A percentile compares a stretch with the other conserved stretches of the same genome.
phyloP scores from a whole-genome alignment of 2,888 invertebrate genomes.

The Harpalus rufipes region DNA sequence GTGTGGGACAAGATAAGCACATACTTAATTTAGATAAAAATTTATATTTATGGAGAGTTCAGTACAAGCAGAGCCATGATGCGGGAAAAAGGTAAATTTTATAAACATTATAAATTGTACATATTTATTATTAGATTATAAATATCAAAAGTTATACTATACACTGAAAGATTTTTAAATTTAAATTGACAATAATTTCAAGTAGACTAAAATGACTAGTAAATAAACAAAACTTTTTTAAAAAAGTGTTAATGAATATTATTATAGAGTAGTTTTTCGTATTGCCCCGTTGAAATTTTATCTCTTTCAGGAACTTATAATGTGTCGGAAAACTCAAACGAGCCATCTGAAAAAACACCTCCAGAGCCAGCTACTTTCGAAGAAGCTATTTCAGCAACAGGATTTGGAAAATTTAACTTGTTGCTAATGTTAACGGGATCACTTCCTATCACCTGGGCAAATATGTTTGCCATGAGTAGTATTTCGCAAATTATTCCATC shows the following conservation, averaged over 20 bases:
- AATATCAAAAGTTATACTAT: too few relatives aligned
- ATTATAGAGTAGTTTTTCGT: neutral
- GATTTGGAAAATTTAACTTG: conserved; percentile 86
- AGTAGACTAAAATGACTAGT: too few relatives aligned
- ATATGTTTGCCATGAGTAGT: conserved; percentile 85
- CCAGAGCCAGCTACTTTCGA: conserved; percentile 81
- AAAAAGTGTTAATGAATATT: neutral
- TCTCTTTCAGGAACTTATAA: neutral
- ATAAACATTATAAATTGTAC: neutral
- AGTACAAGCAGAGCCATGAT: neutral
- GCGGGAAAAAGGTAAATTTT: neutral
- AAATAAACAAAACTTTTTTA: neutral
- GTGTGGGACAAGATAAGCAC: too few relatives aligned
- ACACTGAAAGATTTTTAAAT: too few relatives aligned
- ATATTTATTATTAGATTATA: too few relatives aligned
- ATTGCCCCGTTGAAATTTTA: neutral
- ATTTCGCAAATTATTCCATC: conserved; percentile 87
- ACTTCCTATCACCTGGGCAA: conserved; percentile 83
- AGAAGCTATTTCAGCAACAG: conserved; percentile 83
- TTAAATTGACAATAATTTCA: too few relatives aligned
- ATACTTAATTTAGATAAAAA: too few relatives aligned
- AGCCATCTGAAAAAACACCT: conserved; percentile 2
- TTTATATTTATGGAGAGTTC: neutral
- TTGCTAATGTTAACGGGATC: conserved; percentile 81
- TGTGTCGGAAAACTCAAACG: neutral